Evolutionary conservation across 2,113 vertebrate genomes (phyloP).

Genomic region (Deroptyus accipitrinus): DNA sequence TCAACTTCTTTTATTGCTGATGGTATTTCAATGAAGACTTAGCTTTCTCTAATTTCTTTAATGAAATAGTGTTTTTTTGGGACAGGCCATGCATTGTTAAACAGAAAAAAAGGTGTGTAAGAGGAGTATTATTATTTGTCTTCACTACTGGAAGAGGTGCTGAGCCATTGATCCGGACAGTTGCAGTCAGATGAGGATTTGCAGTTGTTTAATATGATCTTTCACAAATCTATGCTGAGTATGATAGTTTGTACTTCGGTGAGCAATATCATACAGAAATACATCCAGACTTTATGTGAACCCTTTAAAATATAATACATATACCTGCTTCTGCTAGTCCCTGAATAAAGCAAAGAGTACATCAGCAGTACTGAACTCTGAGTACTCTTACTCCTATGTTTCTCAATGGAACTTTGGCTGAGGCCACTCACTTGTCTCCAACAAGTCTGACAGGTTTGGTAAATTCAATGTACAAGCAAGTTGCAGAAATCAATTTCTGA

Average conservation of each 20-base stretch:
- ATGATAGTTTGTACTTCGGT: neutral
- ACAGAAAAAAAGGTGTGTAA: neutral
- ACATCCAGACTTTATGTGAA: neutral
- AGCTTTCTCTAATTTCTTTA: neutral
- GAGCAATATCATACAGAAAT: neutral
- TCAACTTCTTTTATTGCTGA: neutral
- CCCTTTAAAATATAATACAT: neutral
- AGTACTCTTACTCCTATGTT: neutral
- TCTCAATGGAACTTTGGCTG: neutral
- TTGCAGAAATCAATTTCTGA: neutral
- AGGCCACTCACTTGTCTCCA: neutral
- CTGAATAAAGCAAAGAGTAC: neutral
- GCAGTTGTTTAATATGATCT: neutral
- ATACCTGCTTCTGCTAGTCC: neutral
- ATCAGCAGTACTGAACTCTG: rapidly evolving
- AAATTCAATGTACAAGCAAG: neutral
- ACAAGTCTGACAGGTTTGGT: neutral
- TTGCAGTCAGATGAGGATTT: neutral
- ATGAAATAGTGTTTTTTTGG: neutral
- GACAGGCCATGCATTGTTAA: neutral
- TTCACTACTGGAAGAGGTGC: neutral
- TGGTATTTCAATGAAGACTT: neutral
- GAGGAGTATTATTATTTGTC: neutral
- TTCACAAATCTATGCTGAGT: neutral
- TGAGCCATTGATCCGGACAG: neutral